These are phyloP conservation scores for Pilophorus perplexus DNA, from an alignment of 2,888 invertebrate genomes.

Conservation along the genomic window DNA sequence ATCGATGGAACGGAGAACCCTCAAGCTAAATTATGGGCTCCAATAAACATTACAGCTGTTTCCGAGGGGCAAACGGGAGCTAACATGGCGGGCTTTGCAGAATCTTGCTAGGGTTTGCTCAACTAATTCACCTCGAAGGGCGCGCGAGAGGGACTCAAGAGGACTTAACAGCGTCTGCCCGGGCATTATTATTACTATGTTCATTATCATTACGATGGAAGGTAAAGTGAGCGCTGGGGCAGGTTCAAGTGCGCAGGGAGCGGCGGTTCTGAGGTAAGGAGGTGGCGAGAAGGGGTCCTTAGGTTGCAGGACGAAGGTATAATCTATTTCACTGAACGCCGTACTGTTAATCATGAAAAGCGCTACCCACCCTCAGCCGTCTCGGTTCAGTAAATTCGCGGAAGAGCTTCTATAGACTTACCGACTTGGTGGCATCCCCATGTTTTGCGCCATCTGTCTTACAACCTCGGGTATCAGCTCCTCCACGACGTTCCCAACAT, in stretches of 20 bases:
- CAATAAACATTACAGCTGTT: no score
- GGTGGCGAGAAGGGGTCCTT: no score
- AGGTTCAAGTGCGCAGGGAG: no score
- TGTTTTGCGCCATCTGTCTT: neutral
- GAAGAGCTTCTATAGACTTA: neutral
- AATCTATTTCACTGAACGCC: conserved; percentile 12
- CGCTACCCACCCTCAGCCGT: neutral
- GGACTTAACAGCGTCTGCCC: conserved; percentile 15
- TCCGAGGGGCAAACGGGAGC: no score
- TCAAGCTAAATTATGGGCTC: no score
- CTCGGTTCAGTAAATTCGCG: neutral
- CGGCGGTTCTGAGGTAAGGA: no score
- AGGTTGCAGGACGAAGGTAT: neutral
- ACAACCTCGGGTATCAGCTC: no score
- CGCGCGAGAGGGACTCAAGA: neutral
- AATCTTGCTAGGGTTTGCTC: neutral
- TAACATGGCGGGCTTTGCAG: conserved; percentile 1
- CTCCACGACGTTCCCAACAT: no score
- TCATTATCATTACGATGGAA: conserved; percentile 14
- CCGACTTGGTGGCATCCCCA: conserved; percentile 7
- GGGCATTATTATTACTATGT: conserved; percentile 13
- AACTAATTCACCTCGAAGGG: conserved; percentile 5
- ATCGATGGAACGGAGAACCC: no score
- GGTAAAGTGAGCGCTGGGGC: no score
- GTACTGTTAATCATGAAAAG: neutral